Evolutionary conservation across 2,113 vertebrate genomes (phyloP).

Genomic region (Oncorhynchus clarkii): DNA sequence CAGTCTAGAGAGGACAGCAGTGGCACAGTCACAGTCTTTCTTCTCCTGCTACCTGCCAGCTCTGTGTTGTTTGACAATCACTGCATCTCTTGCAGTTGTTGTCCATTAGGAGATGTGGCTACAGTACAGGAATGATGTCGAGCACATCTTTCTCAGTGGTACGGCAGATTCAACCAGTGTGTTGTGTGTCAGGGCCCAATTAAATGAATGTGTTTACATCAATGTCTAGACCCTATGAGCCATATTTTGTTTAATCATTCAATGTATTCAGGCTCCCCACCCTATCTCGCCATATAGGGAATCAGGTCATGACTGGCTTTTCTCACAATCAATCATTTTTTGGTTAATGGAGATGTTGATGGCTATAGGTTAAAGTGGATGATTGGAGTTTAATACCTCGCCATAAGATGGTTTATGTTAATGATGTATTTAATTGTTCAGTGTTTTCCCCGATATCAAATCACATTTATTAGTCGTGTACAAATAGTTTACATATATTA

Average conservation of each 20-base stretch:
- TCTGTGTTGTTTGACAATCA: constrained; percentile 49
- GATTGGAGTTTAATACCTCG: neutral
- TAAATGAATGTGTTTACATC: constrained; percentile 2
- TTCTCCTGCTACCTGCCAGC: constrained; percentile 24
- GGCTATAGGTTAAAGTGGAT: neutral
- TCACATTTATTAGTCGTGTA: no score
- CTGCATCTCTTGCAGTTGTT: constrained; percentile 35
- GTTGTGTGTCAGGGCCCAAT: neutral
- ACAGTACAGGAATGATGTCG: neutral
- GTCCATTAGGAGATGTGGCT: neutral
- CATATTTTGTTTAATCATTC: constrained; percentile 1
- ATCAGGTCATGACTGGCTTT: no score
- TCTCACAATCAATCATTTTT: no score
- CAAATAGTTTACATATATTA: no score
- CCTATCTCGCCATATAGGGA: neutral
- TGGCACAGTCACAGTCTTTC: constrained; percentile 8
- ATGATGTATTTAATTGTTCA: neutral
- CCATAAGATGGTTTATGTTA: neutral
- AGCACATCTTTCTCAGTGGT: neutral
- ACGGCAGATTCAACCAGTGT: neutral
- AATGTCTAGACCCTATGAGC: neutral
- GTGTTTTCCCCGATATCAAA: neutral
- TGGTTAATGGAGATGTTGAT: neutral
- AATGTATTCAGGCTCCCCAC: neutral
- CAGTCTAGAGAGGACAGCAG: constrained; percentile 7